These are phyloP conservation scores for Prionailurus viverrinus DNA, from an alignment of 2,113 vertebrate species.

Conservation along the genomic window DNA sequence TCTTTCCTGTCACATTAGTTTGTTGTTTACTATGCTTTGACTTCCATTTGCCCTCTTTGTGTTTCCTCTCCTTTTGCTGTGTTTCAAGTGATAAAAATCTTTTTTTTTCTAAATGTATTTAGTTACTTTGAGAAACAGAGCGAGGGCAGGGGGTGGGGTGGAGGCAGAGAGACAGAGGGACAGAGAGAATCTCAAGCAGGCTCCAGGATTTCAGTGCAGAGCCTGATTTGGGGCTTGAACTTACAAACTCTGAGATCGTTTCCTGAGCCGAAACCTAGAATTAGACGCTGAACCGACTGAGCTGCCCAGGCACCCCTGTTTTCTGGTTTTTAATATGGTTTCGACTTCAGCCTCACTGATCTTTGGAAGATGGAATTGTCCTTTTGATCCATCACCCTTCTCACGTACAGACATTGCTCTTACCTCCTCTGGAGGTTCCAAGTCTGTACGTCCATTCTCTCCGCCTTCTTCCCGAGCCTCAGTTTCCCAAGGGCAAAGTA, in stretches of 20 bases:
- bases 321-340: background rate
- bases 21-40: background rate
- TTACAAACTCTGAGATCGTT: no score
- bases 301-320: no score
- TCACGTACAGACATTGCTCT: background rate
- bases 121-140: no score
- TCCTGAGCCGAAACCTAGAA: no score
- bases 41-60: background rate
- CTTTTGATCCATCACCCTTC: background rate
- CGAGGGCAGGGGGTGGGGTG: no score
- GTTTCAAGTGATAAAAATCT: background rate
- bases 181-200: no score
- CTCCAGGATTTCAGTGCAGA: no score
- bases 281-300: no score
- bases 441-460: background rate
- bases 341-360: background rate
- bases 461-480: background rate
- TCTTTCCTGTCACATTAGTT: conserved; percentile 19
- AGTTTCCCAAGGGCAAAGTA: background rate
- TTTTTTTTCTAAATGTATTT: no score
- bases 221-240: no score
- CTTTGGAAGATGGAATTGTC: background rate
- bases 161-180: no score
- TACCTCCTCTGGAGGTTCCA: background rate
- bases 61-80: background rate